phyloP scores from a whole-genome alignment of 2,888 invertebrate species.

The Branchellion lobata region DNA sequence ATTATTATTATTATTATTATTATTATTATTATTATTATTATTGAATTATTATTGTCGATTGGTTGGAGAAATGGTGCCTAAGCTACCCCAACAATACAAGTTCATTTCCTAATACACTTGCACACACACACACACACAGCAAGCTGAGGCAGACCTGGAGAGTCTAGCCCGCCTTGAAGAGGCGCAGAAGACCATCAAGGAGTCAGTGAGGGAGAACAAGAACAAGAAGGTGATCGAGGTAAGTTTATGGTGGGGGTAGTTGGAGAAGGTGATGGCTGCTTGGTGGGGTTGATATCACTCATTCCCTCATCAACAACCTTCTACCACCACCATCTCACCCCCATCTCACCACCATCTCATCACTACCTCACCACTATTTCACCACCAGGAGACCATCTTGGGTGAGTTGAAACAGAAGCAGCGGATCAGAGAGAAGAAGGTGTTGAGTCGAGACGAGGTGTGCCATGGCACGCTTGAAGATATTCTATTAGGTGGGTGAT shows the following conservation, averaged over 20 bases:
- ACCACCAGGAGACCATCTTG: conserved; percentile 58
- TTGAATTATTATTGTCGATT: too few species aligned
- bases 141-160: conserved; percentile 89
- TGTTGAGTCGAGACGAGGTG: conserved; percentile 91
- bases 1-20: too few species aligned
- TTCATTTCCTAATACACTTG: too few species aligned
- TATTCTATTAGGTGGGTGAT: conserved; percentile 71
- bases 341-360: too few species aligned
- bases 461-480: conserved; percentile 96
- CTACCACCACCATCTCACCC: too few species aligned
- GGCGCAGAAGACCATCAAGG: conserved; percentile 52
- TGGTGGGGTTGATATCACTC: too few species aligned
- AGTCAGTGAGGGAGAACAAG: conserved; percentile 54
- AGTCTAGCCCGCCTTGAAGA: conserved; percentile 81
- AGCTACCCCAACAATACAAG: too few species aligned
- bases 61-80: too few species aligned
- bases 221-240: conserved; percentile 44
- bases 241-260: neutral
- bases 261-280: neutral
- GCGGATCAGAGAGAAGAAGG: conserved; percentile 86
- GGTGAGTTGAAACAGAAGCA: conserved; percentile 80
- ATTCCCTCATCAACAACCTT: too few species aligned
- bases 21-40: too few species aligned
- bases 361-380: neutral
- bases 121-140: too few species aligned